These are phyloP conservation scores for Macrotus californicus DNA, from an alignment of 2,113 vertebrate genomes.

Conservation along the genomic window DNA sequence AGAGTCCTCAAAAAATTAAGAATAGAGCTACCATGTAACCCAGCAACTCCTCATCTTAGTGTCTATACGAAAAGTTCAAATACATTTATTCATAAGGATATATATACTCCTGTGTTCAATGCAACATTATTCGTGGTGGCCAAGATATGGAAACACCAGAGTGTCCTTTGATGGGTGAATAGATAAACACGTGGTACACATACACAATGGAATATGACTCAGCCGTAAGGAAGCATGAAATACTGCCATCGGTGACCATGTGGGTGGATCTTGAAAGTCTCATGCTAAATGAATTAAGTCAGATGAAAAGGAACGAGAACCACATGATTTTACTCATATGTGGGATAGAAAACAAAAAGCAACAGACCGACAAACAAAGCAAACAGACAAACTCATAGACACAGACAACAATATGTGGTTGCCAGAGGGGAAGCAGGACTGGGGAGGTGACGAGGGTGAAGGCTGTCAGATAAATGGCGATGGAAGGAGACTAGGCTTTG, in stretches of 20 bases:
- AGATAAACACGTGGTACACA: background rate
- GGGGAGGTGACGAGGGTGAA: background rate
- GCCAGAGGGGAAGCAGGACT: background rate
- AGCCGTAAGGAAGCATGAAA: background rate
- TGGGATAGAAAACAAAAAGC: background rate
- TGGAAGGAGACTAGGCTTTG: background rate
- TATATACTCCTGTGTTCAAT: background rate
- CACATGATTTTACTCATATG: no score
- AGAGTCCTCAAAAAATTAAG: no score
- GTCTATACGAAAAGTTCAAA: background rate
- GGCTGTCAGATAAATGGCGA: background rate
- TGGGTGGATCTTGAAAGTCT: background rate
- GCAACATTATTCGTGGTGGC: background rate
- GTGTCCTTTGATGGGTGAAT: background rate
- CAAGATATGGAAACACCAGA: background rate
- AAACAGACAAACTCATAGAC: background rate
- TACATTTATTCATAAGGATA: background rate
- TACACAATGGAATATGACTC: background rate
- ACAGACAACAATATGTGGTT: background rate
- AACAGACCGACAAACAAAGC: background rate
- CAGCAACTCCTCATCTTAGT: background rate
- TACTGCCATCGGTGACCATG: background rate
- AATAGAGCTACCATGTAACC: background rate
- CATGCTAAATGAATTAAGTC: background rate
- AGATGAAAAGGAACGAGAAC: no score